Evolutionary conservation across 1,140 invertebrate genomes (phyloP), one percentile per base, ranked within the genome.

Genomic region (Pseudomyrmex gracilis): DNA sequence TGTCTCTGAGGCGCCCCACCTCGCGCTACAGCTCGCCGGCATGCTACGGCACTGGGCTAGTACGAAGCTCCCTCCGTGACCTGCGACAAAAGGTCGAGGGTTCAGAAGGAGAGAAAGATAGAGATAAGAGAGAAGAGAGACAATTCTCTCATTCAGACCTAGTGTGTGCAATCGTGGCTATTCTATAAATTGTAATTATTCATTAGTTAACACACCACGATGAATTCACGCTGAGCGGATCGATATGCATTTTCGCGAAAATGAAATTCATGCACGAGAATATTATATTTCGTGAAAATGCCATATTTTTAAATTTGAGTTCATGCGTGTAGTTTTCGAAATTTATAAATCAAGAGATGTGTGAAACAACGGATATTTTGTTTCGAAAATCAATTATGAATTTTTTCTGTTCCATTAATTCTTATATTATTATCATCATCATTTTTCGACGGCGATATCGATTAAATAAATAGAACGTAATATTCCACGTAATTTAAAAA

Each of bases 11-110:
- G 85, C 88, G 84, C 89, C 86, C 86, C 87, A 88, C 88, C 92
- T 89, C 71, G 87, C 74, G 73, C 71, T 90, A 84, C 88, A 88
- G 90, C 88, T 88, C 86, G 90, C 89, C 90, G 91, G 90, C 92
- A 93, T 93, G 92, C 93, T 93, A 92, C 92, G 93, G 91, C 82
- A 87, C 91, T 90, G 77, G 64, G 67, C 89, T 90, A 70, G 66
- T 83, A 74, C 86, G 82, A 84, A 82, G 84, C 82, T 82, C 83
- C 86, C 85, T 88, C 87, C 83, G 82, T 85, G 89, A 88, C 82
- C 88, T 88, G 63, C 60, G 43, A 73, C 45, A 45, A 87, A 88
- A 80, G 76, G 76, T 71, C 53, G 66, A n/a, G 66, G 53, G 70
- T 80, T 60, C 70, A 70, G 20, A 78, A 4, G 60, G 24, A 24